A percentile compares a stretch with the other conserved stretches of the same genome.
These are phyloP conservation scores for Malaclemys terrapin DNA, from an alignment of 2,113 vertebrate species.

Conservation along the genomic window DNA sequence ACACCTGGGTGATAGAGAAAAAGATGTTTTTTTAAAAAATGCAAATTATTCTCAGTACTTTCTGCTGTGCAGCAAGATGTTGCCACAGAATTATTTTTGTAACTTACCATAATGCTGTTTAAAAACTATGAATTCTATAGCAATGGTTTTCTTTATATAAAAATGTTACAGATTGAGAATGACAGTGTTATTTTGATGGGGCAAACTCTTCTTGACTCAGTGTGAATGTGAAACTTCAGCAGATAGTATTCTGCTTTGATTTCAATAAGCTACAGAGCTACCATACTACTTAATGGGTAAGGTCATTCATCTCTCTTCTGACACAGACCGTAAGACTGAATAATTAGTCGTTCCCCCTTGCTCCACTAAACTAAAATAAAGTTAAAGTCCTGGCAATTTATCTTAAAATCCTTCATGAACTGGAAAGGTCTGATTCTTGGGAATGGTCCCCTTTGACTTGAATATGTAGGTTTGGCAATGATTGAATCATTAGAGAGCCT, in stretches of 20 bases:
- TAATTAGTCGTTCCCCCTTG: neutral
- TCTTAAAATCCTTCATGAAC: neutral
- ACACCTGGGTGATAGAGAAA: neutral
- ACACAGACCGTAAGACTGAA: neutral
- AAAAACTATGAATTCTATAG: neutral
- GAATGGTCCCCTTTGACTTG: neutral
- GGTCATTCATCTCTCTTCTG: neutral
- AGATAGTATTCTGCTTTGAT: neutral
- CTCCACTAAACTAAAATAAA: neutral
- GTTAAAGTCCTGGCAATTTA: neutral
- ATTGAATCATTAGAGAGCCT: neutral
- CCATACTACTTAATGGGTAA: neutral
- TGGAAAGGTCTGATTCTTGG: neutral
- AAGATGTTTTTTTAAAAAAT: neutral
- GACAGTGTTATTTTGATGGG: neutral
- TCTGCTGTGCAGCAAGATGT: neutral
- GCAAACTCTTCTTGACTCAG: neutral
- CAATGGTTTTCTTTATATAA: neutral
- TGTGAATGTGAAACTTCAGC: neutral
- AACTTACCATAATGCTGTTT: neutral
- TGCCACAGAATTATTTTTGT: neutral
- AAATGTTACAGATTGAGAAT: neutral
- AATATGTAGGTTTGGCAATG: neutral
- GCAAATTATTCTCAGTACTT: neutral
- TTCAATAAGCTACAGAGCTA: neutral